Evolutionary conservation across 2,888 invertebrate species (phyloP), one percentile per base, ranked within the genome.

Genomic region (Drosophila nr. perissopoda): DNA sequence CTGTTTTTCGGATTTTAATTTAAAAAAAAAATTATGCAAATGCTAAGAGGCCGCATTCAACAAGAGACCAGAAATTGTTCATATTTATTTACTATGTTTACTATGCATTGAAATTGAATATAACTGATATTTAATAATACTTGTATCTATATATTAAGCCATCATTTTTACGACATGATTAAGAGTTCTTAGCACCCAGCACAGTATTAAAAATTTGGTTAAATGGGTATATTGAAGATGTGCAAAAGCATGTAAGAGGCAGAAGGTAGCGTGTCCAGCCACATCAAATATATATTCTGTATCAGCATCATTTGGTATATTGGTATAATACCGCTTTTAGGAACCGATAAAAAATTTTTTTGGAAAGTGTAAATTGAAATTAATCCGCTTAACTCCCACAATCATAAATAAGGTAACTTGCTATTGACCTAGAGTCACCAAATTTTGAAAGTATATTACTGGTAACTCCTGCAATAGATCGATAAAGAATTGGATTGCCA

Each of bases 1-100:
- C 46, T 4, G 46, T 1, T 46, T 71, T 59, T 54, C 59, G 52
- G 16, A 46, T 70, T 80, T 78, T 85, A 85, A 83, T 83, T 83
- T 82, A 83, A 70, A 85, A 68, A n/a, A n/a, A n/a, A n/a, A n/a
- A n/a, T n/a, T 71, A 69, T 60, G 60, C 63, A 51, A 34, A 1
- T 31, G 5, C 38, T 34, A 4, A 58, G 8, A 2, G 18, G 21
- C n/a, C n/a, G 1, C 13, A 42, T 40, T 8, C 3, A 29, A 36
- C 53, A 25, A 16, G 1, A 36, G 1, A 21, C n/a, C 7, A 10
- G 16, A 2, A 27, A 21, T 7, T 46, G 7, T 46, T 13, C 13
- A 21, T 21, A 21, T 46, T 46, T 46, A 46, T 7, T 46, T 25
- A 21, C 7, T 7, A 16, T 7, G 13, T 4, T 46, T 46, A 16